A percentile compares a stretch with the other conserved stretches of the same genome.
Conservation (phyloP, 2,888 invertebrate genomes). For the Eumacrocentrus americanus region DNA sequence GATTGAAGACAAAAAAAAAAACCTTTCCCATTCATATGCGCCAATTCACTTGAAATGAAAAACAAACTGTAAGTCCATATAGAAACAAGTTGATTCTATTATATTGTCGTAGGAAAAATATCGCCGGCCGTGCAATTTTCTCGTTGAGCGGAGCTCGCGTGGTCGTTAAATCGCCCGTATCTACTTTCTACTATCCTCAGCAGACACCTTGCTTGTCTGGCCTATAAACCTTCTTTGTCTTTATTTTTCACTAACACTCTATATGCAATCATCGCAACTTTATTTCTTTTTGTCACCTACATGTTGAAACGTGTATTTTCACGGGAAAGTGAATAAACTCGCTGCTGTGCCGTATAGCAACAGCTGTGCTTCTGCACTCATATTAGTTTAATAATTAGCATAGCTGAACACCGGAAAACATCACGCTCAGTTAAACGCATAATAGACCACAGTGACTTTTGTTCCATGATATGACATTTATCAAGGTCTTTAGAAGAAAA, state of each 20-base stretch:
- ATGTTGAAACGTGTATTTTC: neutral
- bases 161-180: neutral
- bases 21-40: neutral
- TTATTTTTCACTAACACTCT: neutral
- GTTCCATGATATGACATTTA: neutral
- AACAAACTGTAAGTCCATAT: no score
- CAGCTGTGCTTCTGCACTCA: neutral
- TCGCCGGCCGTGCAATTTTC: neutral
- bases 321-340: neutral
- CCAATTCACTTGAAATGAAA: neutral
- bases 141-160: neutral
- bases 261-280: no score
- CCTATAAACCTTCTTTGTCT: neutral
- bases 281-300: no score
- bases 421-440: neutral
- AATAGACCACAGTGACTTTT: neutral
- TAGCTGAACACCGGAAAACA: neutral
- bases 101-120: neutral
- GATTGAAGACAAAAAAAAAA: neutral
- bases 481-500: no score
- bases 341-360: neutral
- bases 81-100: no score
- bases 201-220: neutral
- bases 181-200: neutral
- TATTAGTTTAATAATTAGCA: neutral